Evolutionary conservation across 2,113 vertebrate species (phyloP), one percentile per base, ranked within the genome.

Genomic region (Spizaetus ornatus): DNA sequence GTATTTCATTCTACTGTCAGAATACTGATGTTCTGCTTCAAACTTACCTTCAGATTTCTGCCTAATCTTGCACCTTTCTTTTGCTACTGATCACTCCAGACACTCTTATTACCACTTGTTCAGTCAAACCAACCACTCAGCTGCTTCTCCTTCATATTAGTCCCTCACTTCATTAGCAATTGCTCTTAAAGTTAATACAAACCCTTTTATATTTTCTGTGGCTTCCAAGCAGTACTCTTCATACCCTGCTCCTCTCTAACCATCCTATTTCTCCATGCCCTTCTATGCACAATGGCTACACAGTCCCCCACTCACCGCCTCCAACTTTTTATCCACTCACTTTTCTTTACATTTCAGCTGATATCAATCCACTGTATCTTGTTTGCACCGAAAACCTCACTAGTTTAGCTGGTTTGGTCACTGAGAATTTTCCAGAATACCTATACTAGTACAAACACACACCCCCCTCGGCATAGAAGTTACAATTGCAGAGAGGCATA

Each of bases 391-490:
- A 63, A 70, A 92, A 34, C 18, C 29, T 53, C 31, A 36, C 27
- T 32, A 26, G 26, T 84, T 88, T 36, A 69, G 48, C 38, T 85
- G 25, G 18, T 73, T 42, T 63, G 48, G 16, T 20, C 69, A 27
- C n/a, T 25, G 5, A 59, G 12, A 40, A 25, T 56, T 47, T 72
- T 65, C 73, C 45, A 55, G 29, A 40, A 65, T 21, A 77, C 18
- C 58, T 31, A 17, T 2, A 40, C 15, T 19, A 84, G 21, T 14
- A 56, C 16, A 34, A 77, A 53, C 40, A 62, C 48, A 9, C 38
- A 9, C 7, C 2, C 13, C 4, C 8, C 13, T n/a, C 53, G 3
- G 27, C 34, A 38, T 0, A 50, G 16, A 43, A 20, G 15, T 34
- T 47, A 27, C 16, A 25, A 34, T 3, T 80, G 38, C 59, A 45